Conservation (phyloP, 2,113 vertebrate genomes). For the Motacilla tschutschensis region DNA sequence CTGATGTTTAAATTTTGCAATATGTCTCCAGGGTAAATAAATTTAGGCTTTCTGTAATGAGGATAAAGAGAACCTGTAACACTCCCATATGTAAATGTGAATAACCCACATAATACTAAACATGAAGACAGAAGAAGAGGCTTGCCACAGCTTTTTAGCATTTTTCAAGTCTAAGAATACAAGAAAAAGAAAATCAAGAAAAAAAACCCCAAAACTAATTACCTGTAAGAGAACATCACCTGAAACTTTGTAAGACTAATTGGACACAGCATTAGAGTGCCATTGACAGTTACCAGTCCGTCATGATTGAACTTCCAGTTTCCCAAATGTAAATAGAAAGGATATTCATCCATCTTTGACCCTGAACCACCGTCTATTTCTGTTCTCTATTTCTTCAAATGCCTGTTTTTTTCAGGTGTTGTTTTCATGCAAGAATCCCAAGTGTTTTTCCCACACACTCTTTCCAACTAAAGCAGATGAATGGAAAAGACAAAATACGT, state of each 20-base stretch:
- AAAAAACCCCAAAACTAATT: neutral
- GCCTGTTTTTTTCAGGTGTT: neutral
- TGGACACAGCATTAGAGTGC: neutral
- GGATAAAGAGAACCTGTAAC: neutral
- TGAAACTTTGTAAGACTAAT: neutral
- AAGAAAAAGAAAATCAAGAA: neutral
- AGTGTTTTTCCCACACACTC: neutral
- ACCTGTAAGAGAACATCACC: neutral
- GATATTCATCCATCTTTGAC: neutral
- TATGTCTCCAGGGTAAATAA: neutral
- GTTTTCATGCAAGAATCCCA: neutral
- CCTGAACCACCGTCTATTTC: neutral
- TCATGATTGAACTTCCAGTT: neutral
- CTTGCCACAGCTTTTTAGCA: neutral
- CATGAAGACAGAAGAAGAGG: neutral
- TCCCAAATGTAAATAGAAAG: neutral
- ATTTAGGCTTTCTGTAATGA: neutral
- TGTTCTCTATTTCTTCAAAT: neutral
- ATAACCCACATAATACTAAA: neutral
- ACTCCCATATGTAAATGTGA: rapidly evolving
- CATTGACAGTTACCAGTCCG: neutral
- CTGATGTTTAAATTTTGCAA: neutral
- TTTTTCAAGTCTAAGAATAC: neutral
- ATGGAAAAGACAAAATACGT: neutral
- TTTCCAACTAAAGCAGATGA: neutral